Percentiles rank a stretch among this genome's conserved stretches.
phyloP scores from a whole-genome alignment of 2,888 invertebrate genomes.

The Mesochorus sp. region DNA sequence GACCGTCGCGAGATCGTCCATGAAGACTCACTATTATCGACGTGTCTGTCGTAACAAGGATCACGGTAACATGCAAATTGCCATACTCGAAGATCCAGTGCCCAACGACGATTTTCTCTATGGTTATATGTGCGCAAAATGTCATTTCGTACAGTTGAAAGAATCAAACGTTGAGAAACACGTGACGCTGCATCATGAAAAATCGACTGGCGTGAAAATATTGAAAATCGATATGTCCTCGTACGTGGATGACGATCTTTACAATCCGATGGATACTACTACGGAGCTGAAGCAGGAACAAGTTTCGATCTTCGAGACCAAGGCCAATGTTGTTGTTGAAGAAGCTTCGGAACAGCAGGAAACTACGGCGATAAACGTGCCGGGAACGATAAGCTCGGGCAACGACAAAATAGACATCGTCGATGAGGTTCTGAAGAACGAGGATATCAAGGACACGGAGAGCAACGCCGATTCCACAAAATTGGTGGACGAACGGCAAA shows the following conservation, averaged over 20 bases:
- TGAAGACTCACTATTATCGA: conserved; percentile 78
- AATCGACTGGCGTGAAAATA: conserved; percentile 82
- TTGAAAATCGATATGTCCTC: conserved; percentile 80
- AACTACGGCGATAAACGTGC: not conserved
- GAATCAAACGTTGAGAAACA: conserved; percentile 86
- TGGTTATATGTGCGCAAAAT: conserved; percentile 88
- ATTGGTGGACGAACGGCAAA: not conserved
- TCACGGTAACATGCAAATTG: conserved; percentile 59
- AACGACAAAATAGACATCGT: conserved; percentile 41
- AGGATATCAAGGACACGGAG: conserved; percentile 21
- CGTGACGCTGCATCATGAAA: conserved; percentile 84
- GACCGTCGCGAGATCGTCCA: conserved; percentile 76
- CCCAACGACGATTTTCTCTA: conserved; percentile 75
- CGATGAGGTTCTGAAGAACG: conserved; percentile 52
- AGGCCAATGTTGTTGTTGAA: not conserved
- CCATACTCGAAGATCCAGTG: conserved; percentile 71
- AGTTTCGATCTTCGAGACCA: conserved; percentile 24
- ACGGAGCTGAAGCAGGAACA: conserved; percentile 62
- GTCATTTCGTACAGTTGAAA: conserved; percentile 89
- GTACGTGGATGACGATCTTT: conserved; percentile 59
- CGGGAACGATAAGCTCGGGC: not conserved
- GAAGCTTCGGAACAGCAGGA: not conserved
- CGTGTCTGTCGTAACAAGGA: conserved; percentile 68
- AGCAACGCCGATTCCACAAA: not conserved
- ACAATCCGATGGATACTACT: conserved; percentile 63